Percentiles rank a stretch among this genome's conserved stretches.
phyloP scores from a whole-genome alignment of 2,888 invertebrate species.

The Leucophora obtusa region DNA sequence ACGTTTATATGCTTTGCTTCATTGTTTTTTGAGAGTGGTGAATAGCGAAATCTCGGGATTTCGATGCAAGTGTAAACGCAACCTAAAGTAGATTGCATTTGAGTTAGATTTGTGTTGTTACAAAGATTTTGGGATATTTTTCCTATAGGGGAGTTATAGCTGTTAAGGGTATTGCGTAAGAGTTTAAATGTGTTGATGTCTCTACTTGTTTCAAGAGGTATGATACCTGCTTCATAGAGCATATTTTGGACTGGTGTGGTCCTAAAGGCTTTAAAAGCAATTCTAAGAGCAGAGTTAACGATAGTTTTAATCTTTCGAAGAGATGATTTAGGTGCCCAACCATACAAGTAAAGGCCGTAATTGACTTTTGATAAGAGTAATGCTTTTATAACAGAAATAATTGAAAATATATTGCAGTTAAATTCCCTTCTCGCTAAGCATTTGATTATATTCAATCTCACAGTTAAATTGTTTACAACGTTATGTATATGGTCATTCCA shows the following conservation, averaged over 20 bases:
- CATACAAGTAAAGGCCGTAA: slow-evolving; percentile 33
- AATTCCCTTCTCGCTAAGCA: slow-evolving; percentile 37
- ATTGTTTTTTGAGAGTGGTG: too few species aligned
- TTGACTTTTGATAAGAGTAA: slow-evolving; percentile 41
- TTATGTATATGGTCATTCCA: slow-evolving; percentile 54
- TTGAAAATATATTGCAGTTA: too few species aligned
- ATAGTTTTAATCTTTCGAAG: slow-evolving; percentile 39
- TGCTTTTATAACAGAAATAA: slow-evolving; percentile 26
- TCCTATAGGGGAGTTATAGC: background rate
- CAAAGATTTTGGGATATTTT: background rate
- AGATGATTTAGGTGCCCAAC: slow-evolving; percentile 8
- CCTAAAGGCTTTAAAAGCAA: slow-evolving; percentile 31
- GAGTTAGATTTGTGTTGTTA: background rate
- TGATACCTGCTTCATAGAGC: too few species aligned
- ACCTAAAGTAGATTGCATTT: too few species aligned
- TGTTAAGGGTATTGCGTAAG: background rate
- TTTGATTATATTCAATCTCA: slow-evolving; percentile 53
- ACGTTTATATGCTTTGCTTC: too few species aligned
- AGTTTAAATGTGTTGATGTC: slow-evolving; percentile 21
- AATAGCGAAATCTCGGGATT: too few species aligned
- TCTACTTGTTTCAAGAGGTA: slow-evolving; percentile 1
- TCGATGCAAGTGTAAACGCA: too few species aligned
- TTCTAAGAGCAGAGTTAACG: slow-evolving; percentile 34
- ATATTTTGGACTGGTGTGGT: too few species aligned
- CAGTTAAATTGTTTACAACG: background rate